Conservation (phyloP, 2,888 invertebrate species). For the Elysia crispata region DNA sequence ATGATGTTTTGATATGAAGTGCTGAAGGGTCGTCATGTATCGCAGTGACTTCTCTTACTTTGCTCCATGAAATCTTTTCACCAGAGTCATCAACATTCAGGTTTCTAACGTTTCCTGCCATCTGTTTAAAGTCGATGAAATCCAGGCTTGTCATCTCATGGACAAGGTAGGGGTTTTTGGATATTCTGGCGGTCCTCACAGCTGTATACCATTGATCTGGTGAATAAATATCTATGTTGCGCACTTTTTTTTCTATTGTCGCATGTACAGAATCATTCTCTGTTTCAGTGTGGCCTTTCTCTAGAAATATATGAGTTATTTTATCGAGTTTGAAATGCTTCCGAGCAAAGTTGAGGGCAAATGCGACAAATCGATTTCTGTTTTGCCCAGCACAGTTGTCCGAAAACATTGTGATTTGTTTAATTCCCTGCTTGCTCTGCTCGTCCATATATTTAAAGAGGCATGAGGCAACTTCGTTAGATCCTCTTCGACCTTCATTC, state of each 20-base stretch:
- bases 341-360: background rate
- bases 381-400: slow-evolving; percentile 21
- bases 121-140: background rate
- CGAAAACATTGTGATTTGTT: slow-evolving; percentile 5
- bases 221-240: background rate
- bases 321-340: background rate
- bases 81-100: background rate
- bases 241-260: background rate
- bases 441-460: background rate
- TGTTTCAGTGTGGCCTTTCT: background rate
- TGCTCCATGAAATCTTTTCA: background rate
- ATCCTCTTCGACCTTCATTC: background rate
- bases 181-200: background rate
- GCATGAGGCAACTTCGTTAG: background rate
- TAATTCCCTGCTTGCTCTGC: background rate
- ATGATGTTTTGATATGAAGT: too few species aligned
- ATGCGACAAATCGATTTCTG: background rate
- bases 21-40: background rate
- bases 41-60: background rate
- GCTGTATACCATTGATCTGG: background rate
- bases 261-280: too few species aligned
- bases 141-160: background rate
- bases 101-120: background rate
- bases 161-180: background rate
- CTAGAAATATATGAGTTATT: background rate